phyloP scores from a whole-genome alignment of 2,888 invertebrate species.

The Drosophila bunnanda region DNA sequence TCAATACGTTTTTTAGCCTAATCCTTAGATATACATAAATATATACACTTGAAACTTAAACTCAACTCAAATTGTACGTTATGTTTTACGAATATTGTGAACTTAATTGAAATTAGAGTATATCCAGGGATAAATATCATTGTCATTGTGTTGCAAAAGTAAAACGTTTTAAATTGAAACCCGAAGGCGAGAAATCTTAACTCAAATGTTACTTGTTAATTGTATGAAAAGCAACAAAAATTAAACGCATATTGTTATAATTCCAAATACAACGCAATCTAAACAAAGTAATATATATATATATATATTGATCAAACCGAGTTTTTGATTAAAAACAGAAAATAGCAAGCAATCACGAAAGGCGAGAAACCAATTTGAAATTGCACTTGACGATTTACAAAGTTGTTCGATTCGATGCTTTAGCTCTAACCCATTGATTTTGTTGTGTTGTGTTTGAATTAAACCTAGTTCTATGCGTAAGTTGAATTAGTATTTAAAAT shows the following conservation, averaged over 20 bases:
- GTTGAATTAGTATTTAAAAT: slow-evolving; percentile 34
- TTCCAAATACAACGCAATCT: slow-evolving; percentile 49
- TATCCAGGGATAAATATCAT: slow-evolving; percentile 52
- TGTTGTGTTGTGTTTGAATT: slow-evolving; percentile 39
- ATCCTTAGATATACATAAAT: slow-evolving; percentile 28
- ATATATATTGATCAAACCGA: slow-evolving; percentile 46
- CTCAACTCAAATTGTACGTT: slow-evolving; percentile 54
- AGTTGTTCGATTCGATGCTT: slow-evolving; percentile 7
- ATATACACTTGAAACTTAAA: slow-evolving; percentile 31
- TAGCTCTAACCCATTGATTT: slow-evolving; percentile 28
- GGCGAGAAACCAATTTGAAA: slow-evolving; percentile 48
- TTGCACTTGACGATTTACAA: slow-evolving; percentile 32
- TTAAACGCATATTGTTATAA: slow-evolving; percentile 42
- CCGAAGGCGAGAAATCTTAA: slow-evolving; percentile 37
- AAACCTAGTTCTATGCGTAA: slow-evolving; percentile 34
- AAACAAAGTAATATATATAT: slow-evolving; percentile 48
- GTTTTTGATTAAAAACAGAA: slow-evolving; percentile 60
- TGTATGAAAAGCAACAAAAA: slow-evolving; percentile 53
- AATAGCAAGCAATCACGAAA: slow-evolving; percentile 63
- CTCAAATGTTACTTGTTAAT: slow-evolving; percentile 66
- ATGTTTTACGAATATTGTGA: slow-evolving; percentile 61
- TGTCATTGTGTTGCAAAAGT: slow-evolving; percentile 64
- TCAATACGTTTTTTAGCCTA: slow-evolving; percentile 50
- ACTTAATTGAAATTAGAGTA: slow-evolving; percentile 51
- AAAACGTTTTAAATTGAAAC: slow-evolving; percentile 45